Evolutionary conservation across 2,113 vertebrate genomes (phyloP).

Genomic region (Trematocara zebra): DNA sequence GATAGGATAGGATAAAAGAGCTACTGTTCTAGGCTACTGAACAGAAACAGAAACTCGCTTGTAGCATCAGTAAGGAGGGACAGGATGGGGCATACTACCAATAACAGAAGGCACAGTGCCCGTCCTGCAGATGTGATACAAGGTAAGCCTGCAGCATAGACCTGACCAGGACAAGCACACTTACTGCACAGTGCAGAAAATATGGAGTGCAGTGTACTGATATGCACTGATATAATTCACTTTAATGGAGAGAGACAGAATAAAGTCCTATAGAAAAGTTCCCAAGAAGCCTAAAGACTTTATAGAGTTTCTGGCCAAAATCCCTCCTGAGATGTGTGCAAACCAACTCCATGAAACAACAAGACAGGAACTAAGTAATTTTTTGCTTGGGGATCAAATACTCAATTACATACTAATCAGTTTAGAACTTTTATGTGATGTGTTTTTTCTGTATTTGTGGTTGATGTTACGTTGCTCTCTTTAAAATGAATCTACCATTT

Average conservation of each 20-base stretch:
- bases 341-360: background rate
- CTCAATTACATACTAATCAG: background rate
- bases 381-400: background rate
- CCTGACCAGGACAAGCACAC: background rate
- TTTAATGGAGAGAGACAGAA: background rate
- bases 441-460: background rate
- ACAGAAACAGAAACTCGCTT: background rate
- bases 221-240: background rate
- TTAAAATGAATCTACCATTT: background rate
- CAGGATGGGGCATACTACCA: background rate
- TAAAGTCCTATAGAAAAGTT: background rate
- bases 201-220: background rate
- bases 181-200: background rate
- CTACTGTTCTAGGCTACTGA: background rate
- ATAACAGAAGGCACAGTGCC: background rate
- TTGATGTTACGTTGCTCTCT: accelerated
- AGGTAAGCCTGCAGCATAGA: background rate
- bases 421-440: background rate
- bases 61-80: background rate
- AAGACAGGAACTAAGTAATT: background rate
- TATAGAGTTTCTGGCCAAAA: background rate
- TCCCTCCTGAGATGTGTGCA: background rate
- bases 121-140: background rate
- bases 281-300: background rate
- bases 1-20: background rate